Percentiles rank a stretch among this genome's conserved stretches.
Conservation (phyloP, 2,113 vertebrate genomes). For the Himantopus leucocephalus region DNA sequence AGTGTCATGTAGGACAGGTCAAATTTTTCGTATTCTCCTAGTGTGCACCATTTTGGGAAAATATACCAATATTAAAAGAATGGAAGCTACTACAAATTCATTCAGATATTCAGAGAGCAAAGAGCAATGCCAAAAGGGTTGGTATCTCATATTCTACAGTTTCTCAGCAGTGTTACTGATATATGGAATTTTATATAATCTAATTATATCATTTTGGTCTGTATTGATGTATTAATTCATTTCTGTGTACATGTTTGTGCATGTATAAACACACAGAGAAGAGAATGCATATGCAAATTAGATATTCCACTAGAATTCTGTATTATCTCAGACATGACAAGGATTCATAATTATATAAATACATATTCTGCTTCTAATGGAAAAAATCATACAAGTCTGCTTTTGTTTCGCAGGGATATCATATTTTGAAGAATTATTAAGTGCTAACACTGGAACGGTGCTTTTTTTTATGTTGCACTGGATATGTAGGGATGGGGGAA, state of each 20-base stretch:
- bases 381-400: neutral
- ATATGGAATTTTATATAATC: neutral
- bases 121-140: neutral
- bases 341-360: neutral
- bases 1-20: neutral
- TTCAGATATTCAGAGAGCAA: neutral
- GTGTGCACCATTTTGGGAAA: neutral
- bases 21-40: neutral
- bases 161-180: neutral
- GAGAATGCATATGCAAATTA: neutral
- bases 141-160: neutral
- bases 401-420: neutral
- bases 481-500: neutral
- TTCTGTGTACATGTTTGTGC: neutral
- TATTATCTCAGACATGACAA: neutral
- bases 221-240: neutral
- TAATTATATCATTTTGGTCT: neutral
- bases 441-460: neutral
- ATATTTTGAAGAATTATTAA: neutral
- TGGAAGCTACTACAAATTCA: neutral
- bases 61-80: neutral
- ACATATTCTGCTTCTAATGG: neutral
- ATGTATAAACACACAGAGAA: neutral
- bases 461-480: neutral
- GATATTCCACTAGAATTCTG: neutral